These are phyloP conservation scores for Isotomurus palustris DNA, from an alignment of 2,888 invertebrate genomes.

Conservation along the genomic window DNA sequence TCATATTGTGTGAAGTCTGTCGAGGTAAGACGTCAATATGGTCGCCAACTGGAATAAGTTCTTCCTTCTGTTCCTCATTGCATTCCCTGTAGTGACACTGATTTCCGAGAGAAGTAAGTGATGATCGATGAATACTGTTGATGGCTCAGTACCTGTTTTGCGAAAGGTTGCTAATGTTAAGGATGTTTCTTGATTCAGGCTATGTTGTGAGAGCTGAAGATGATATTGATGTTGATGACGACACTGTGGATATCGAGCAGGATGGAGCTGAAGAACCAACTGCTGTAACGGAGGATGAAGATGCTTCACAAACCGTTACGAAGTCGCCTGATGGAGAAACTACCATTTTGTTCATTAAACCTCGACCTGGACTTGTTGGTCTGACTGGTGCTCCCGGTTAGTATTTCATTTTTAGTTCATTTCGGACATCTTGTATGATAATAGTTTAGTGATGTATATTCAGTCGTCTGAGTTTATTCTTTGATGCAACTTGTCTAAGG, in stretches of 20 bases:
- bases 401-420: slow-evolving; percentile 1
- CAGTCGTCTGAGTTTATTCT: slow-evolving; percentile 24
- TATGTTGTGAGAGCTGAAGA: slow-evolving; percentile 49
- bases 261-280: slow-evolving; percentile 47
- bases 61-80: slow-evolving; percentile 39
- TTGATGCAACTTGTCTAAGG: slow-evolving; percentile 39
- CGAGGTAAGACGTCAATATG: too few relatives aligned
- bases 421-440: neutral
- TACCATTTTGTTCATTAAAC: slow-evolving; percentile 81
- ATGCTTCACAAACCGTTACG: slow-evolving; percentile 55
- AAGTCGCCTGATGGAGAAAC: slow-evolving; percentile 90
- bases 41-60: slow-evolving; percentile 32
- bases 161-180: slow-evolving; percentile 2
- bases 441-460: slow-evolving; percentile 29
- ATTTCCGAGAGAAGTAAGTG: slow-evolving; percentile 41
- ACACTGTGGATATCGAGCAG: slow-evolving; percentile 52
- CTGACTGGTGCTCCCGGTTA: slow-evolving; percentile 42
- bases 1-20: too few relatives aligned
- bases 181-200: slow-evolving; percentile 6
- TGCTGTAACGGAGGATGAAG: slow-evolving; percentile 56
- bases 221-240: slow-evolving; percentile 57
- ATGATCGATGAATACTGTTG: neutral
- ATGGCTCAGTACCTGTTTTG: slow-evolving; percentile 1
- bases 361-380: slow-evolving; percentile 50
- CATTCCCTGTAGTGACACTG: slow-evolving; percentile 43